These are phyloP conservation scores for Blomia tropicalis DNA, from an alignment of 2,888 invertebrate genomes.

Conservation along the genomic window DNA sequence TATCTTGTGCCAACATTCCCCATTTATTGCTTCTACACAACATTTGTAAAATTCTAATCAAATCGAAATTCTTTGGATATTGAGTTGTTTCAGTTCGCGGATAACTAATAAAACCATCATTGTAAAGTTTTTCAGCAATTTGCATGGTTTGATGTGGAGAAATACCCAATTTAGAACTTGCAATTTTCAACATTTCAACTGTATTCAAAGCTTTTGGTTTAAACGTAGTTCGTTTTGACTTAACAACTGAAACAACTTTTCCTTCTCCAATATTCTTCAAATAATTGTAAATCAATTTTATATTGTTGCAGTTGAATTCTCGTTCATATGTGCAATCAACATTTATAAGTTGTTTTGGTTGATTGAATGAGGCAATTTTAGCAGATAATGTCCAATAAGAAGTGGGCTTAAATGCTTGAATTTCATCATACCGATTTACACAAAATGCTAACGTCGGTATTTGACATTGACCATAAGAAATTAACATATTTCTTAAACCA, in stretches of 20 bases:
- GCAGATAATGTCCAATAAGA: conserved; percentile 76
- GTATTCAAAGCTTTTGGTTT: conserved; percentile 87
- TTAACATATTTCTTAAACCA: conserved; percentile 84
- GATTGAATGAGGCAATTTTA: conserved; percentile 34
- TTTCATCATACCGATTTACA: conserved; percentile 91
- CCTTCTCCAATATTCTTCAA: conserved; percentile 51
- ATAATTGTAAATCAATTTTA: conserved; percentile 66
- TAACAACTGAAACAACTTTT: conserved; percentile 56
- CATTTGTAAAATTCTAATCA: conserved; percentile 45
- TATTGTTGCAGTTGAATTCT: conserved; percentile 91
- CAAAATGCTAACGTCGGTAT: conserved; percentile 97
- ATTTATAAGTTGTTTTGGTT: conserved; percentile 37
- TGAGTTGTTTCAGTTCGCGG: conserved; percentile 95
- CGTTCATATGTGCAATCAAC: conserved; percentile 79
- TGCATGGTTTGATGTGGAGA: conserved; percentile 75
- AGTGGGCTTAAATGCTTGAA: conserved; percentile 93
- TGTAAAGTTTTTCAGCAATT: conserved; percentile 78
- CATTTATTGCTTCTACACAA: conserved; percentile 57
- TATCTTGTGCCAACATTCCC: conserved; percentile 56
- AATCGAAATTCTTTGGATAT: conserved; percentile 85
- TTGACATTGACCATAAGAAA: conserved; percentile 97
- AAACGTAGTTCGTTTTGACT: conserved; percentile 68
- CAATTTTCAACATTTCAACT: conserved; percentile 82
- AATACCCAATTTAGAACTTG: conserved; percentile 74
- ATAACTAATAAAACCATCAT: conserved; percentile 91